Conservation (phyloP, 2,888 invertebrate species). For the Caenorhabditis sinica region DNA sequence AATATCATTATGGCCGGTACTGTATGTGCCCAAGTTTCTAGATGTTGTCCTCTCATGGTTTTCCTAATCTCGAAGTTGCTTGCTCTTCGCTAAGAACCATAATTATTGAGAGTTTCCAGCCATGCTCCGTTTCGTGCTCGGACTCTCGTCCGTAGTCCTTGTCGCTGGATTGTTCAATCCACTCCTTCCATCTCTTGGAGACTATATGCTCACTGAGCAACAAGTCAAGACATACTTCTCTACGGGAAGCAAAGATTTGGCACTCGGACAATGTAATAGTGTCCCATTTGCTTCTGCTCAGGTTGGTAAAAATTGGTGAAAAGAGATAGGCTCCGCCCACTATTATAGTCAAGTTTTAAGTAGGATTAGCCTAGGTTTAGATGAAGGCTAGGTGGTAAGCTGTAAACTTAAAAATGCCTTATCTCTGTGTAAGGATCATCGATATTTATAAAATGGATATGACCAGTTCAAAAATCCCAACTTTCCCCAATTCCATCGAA, state of each 20-base stretch:
- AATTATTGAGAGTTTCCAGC: slow-evolving; percentile 5
- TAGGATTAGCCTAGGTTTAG: too few relatives aligned
- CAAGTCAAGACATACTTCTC: slow-evolving; percentile 60
- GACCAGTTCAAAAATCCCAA: too few relatives aligned
- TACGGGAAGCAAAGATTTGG: slow-evolving; percentile 10
- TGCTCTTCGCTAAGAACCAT: too few relatives aligned
- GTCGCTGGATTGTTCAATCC: slow-evolving; percentile 51
- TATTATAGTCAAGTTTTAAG: background rate
- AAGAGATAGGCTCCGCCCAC: background rate
- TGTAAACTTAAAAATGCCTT: too few relatives aligned
- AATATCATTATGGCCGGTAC: too few relatives aligned
- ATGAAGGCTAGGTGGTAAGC: too few relatives aligned
- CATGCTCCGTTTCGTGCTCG: slow-evolving; percentile 48
- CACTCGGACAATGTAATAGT: slow-evolving; percentile 45
- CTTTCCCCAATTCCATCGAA: too few relatives aligned
- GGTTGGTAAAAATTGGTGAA: background rate
- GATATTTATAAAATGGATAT: too few relatives aligned
- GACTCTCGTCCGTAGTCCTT: slow-evolving; percentile 32
- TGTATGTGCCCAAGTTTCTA: too few relatives aligned
- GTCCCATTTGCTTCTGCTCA: slow-evolving; percentile 61
- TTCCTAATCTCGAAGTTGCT: too few relatives aligned
- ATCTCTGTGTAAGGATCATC: too few relatives aligned
- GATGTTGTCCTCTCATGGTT: background rate
- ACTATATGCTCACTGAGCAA: slow-evolving; percentile 48
- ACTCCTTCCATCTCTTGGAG: slow-evolving; percentile 52